A percentile compares a stretch with the other conserved stretches of the same genome.
These are phyloP conservation scores for Onychostruthus taczanowskii DNA, from an alignment of 2,113 vertebrate species.

Conservation along the genomic window DNA sequence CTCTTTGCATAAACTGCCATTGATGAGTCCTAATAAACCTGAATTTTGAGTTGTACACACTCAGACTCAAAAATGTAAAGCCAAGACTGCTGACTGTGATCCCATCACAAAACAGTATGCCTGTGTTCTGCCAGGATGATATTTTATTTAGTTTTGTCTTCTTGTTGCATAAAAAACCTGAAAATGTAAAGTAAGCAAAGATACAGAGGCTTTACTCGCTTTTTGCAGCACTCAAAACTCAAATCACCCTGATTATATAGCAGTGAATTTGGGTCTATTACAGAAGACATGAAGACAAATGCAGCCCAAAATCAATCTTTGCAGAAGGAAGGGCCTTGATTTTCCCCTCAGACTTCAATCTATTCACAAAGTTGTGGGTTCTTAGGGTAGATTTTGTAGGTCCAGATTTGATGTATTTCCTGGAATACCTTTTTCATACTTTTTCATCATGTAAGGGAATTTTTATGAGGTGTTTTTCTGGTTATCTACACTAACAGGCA, in stretches of 20 bases:
- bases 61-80: background rate
- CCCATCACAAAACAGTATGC: background rate
- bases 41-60: background rate
- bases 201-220: background rate
- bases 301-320: background rate
- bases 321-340: background rate
- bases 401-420: background rate
- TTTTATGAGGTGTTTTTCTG: background rate
- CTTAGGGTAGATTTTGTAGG: background rate
- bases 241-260: background rate
- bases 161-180: background rate
- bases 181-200: background rate
- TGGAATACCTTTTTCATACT: background rate
- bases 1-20: constrained; percentile 7
- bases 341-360: background rate
- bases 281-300: background rate
- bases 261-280: background rate
- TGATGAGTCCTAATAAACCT: constrained; percentile 49
- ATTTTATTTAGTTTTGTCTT: background rate
- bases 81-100: constrained; percentile 19
- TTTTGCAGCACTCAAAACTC: background rate
- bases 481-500: background rate
- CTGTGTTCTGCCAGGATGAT: background rate
- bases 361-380: background rate
- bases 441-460: background rate